Base-by-base conservation (phyloP, 2,888 invertebrate genomes). In the Belgica antarctica region DNA sequence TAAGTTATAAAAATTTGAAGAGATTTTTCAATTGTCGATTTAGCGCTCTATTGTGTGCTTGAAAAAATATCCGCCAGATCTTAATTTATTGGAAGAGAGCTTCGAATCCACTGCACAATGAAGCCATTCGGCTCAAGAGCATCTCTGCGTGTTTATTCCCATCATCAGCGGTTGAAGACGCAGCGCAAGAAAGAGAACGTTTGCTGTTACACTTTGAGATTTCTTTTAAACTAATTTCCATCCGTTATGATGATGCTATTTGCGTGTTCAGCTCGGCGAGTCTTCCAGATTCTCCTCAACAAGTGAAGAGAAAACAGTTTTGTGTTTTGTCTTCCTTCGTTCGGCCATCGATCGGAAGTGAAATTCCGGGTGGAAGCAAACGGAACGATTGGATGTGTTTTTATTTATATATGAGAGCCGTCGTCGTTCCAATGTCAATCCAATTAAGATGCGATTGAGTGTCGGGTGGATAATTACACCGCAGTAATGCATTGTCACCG, bases 181-280 rank as follows among this genome's bases (percentile, higher is more conserved):
- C 61, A 63, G n/a, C 19, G 5, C 63, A 19, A 41, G 22, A 63
- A 24, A 24, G 25, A 46, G 24, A 63, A 63, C 62, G 34, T 62
- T 41, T 62, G 62, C 41, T 63, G 63, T 63, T 63, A 63, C 63
- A 63, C 63, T 63, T 63, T 63, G 22, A 63, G 41, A 63, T 41
- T 24, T 63, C 41, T 41, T 63, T 27, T 62, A 19, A 62, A 62
- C 27, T 62, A 63, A 63, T 63, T 63, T 63, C 34, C 63, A 24
- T 63, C 63, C 63, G 63, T 63, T 63, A 63, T 46, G 63, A 63
- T 27, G 66, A 17, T 66, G 66, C 52, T 52, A 41, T 36, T 66
- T 66, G 66, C 66, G 66, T 66, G 27, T 17, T n/a, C 41, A 41
- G 41, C 41, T 41, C 41, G 41, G n/a, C 15, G 41, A 41, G 31